Base-by-base conservation (phyloP, 2,113 vertebrate genomes). In the Lamprologus ornatipinnis region DNA sequence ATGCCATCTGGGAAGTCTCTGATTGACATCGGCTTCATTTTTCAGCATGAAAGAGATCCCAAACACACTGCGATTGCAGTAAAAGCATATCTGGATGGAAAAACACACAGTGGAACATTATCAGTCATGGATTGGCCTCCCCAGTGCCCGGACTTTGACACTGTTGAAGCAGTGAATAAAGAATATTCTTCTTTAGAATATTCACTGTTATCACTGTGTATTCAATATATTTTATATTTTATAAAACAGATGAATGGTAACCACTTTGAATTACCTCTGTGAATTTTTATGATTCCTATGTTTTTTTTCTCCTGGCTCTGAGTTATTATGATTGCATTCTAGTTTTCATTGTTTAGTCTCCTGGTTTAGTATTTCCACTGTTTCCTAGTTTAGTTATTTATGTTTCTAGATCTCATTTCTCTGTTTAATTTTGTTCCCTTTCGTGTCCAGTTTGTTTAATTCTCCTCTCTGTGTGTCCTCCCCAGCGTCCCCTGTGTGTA, bases 41-140 rank as follows among this genome's bases (percentile, higher is more conserved):
- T 0, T 31, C 9, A 19, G 42, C 70, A 75, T 19, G 42, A 47
- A 10, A 47, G 1, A 0, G 40, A 26, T 70, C 0, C 37, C 65
- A 70, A 70, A 70, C 35, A 42, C 65, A 70, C 14, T 28, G 40
- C 0, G 6, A 73, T 7, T 73, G 40, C 1, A 47, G 2, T 47
- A 23, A 17, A 45, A 47, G 6, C 21, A 75, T 75, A 47, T 28
- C 42, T 7, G 65, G 37, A 15, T 23, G 42, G 40, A 47, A 75
- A 75, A 75, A 28, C 23, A 45, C 21, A 47, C 40, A 28, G 13
- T 75, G 68, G 2, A 2, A 47, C 40, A 0, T 11, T 3, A 47
- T 47, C 40, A 1, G 68, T 47, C 40, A 45, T 73, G 68, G 14
- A 73, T 28, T 75, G 68, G 14, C 40, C 68, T 47, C 68, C 21